Conservation (phyloP, 1,140 invertebrate species). For the Parasteatoda tepidariorum region DNA sequence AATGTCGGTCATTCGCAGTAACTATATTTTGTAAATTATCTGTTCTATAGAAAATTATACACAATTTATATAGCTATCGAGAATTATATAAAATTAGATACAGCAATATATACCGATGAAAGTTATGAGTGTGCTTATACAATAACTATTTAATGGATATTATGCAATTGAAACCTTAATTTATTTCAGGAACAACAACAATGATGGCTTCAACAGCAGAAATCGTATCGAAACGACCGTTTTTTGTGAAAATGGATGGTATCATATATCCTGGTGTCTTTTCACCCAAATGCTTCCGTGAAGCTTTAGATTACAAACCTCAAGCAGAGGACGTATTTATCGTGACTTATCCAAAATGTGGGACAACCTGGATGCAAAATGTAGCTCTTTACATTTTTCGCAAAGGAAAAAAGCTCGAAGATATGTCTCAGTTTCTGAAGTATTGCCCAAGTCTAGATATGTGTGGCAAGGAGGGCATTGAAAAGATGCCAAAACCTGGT, state of each 20-base stretch:
- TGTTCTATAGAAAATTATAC: too few species aligned
- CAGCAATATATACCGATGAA: too few species aligned
- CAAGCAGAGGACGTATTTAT: conserved; percentile 59
- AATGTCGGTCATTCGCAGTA: too few species aligned
- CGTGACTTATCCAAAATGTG: conserved; percentile 61
- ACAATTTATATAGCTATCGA: too few species aligned
- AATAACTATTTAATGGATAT: too few species aligned
- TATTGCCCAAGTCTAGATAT: background rate
- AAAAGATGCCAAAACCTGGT: conserved; percentile 24
- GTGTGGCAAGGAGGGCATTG: conserved; percentile 9
- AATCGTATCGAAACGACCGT: background rate
- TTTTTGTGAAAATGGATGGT: background rate
- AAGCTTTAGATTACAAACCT: conserved; percentile 60
- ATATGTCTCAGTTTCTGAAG: background rate
- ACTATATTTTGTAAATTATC: too few species aligned
- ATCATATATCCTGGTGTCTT: conserved; percentile 9
- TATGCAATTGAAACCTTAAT: too few species aligned
- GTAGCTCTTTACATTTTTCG: conserved; percentile 59
- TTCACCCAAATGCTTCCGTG: conserved; percentile 32
- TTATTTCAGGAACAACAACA: background rate
- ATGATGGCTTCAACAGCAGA: background rate
- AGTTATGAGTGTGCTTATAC: too few species aligned
- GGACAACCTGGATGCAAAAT: conserved; percentile 68
- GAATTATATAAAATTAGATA: too few species aligned
- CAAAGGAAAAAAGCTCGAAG: conserved; percentile 25